phyloP scores from a whole-genome alignment of 2,888 invertebrate species.

The Erebia aethiops region DNA sequence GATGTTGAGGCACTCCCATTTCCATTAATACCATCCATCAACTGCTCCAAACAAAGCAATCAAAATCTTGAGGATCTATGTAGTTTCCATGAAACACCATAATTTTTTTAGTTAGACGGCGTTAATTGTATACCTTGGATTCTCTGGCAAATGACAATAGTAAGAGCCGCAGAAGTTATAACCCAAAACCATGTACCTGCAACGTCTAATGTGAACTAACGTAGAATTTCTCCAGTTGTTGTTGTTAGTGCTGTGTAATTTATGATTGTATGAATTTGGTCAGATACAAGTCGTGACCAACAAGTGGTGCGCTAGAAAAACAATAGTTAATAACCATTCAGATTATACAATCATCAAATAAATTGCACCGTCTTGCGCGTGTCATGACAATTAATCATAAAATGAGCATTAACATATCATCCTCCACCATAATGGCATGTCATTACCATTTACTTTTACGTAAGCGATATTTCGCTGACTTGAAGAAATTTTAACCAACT shows the following conservation, averaged over 20 bases:
- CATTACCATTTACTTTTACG: constrained; percentile 52
- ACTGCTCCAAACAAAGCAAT: too few relatives aligned
- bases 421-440: constrained; percentile 42
- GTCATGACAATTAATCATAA: constrained; percentile 41
- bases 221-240: neutral
- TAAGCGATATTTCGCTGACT: constrained; percentile 49
- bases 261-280: constrained; percentile 9
- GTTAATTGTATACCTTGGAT: too few relatives aligned
- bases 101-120: neutral
- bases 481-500: constrained; percentile 27
- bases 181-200: too few relatives aligned
- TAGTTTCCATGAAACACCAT: neutral
- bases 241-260: neutral
- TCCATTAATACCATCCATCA: too few relatives aligned
- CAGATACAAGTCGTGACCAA: constrained; percentile 12
- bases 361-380: constrained; percentile 17
- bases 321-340: constrained; percentile 12
- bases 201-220: neutral
- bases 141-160: too few relatives aligned
- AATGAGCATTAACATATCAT: constrained; percentile 48
- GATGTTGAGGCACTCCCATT: too few relatives aligned
- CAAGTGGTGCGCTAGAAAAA: constrained; percentile 14
- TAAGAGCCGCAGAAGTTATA: too few relatives aligned
- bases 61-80: too few relatives aligned
- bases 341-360: constrained; percentile 16